Evolutionary conservation across 2,888 invertebrate genomes (phyloP), one percentile per base, ranked within the genome.

Genomic region (Timandra comae): DNA sequence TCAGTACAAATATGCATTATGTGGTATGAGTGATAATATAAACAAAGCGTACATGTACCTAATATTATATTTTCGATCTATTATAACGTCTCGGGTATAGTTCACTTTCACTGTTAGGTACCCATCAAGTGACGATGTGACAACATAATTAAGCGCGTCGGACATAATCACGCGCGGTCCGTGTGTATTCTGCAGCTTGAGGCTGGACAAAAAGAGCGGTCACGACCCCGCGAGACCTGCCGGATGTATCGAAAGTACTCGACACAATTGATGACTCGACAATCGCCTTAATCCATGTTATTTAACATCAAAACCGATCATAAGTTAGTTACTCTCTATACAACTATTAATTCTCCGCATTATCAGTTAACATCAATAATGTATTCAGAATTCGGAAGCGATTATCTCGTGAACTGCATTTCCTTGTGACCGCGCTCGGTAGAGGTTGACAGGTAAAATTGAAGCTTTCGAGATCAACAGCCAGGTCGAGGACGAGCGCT

Each of bases 71-170:
- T n/a, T n/a, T n/a, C n/a, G n/a, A n/a, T n/a, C n/a, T n/a, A n/a
- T n/a, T n/a, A n/a, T n/a, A n/a, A n/a, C n/a, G n/a, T n/a, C n/a
- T 3, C 16, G 16, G 52, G 70, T 67, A 73, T 62, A 49, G 64
- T 61, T 68, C 63, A 70, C 84, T 85, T 85, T 85, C 84, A 82
- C 84, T 80, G 73, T 70, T 64, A n/a, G n/a, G n/a, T n/a, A 56
- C 66, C 63, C 74, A 72, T 79, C 77, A 73, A 74, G 75, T 70
- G 80, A 73, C 78, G 74, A 75, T 77, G 67, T 79, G 84, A 84
- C 82, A 82, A 77, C 75, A 77, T 84, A 85, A 85, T 85, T 85
- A 84, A 80, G 76, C 78, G 73, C 68, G 73, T 72, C 73, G 72
- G 67, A 75, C 68, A 74, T 70, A 79, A 79, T 76, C 80, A 77